Percentiles rank a stretch among this genome's conserved stretches.
Evolutionary conservation across 1,140 invertebrate species (phyloP).

Genomic region (Condylostylus longicornis): DNA sequence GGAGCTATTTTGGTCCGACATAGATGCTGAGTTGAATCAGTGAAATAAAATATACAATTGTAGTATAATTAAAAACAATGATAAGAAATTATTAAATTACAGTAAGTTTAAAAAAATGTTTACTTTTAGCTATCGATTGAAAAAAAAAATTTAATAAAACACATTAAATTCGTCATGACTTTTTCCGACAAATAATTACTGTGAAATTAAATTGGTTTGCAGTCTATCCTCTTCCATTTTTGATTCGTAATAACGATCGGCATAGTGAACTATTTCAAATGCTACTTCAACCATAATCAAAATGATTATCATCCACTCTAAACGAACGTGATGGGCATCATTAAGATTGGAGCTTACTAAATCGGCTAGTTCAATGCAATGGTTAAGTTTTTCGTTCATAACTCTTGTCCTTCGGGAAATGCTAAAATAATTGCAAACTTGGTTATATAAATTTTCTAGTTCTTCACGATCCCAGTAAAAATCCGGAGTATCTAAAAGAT

Average conservation of each 20-base stretch:
- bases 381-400: constrained; percentile 86
- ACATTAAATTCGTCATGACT: too few species aligned
- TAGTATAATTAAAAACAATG: too few species aligned
- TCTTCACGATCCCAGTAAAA: constrained; percentile 93
- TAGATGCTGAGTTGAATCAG: constrained; percentile 16
- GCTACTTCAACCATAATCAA: constrained; percentile 88
- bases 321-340: constrained; percentile 74
- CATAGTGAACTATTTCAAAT: constrained; percentile 73
- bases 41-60: too few species aligned
- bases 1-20: constrained; percentile 22
- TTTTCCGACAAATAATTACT: too few species aligned
- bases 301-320: constrained; percentile 94
- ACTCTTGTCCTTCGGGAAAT: constrained; percentile 73
- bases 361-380: constrained; percentile 81
- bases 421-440: constrained; percentile 67
- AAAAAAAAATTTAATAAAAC: too few species aligned
- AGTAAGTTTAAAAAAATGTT: too few species aligned
- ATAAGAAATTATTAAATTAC: too few species aligned
- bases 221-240: too few species aligned
- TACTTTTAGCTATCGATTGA: too few species aligned
- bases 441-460: constrained; percentile 66
- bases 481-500: constrained; percentile 85
- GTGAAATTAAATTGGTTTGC: too few species aligned
- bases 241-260: constrained; percentile 41
- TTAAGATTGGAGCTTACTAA: constrained; percentile 73